Percentiles rank a stretch among this genome's conserved stretches.
These are phyloP conservation scores for Carcina quercana DNA, from an alignment of 2,888 invertebrate species.

Conservation along the genomic window DNA sequence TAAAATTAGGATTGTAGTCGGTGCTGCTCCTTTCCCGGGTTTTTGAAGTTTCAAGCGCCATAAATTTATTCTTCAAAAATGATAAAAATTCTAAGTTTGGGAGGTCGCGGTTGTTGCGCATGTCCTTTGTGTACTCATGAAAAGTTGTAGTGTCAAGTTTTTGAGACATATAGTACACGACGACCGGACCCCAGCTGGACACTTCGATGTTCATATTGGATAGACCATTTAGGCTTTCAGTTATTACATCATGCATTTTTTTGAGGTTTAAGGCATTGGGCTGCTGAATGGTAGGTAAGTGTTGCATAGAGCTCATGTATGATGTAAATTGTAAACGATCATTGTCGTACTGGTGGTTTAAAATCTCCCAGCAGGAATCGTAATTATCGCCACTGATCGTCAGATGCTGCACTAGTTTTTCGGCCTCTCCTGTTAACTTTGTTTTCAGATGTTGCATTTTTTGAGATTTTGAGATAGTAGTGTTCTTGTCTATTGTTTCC, in stretches of 20 bases:
- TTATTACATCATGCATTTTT: conserved; percentile 14
- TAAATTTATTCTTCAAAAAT: conserved; percentile 15
- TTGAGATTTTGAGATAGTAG: conserved; percentile 13
- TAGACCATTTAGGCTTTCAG: conserved; percentile 13
- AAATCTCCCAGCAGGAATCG: conserved; percentile 14
- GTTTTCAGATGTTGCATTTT: conserved; percentile 21
- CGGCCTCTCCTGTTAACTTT: conserved; percentile 19
- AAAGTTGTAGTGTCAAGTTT: conserved; percentile 15
- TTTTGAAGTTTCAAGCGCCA: conserved; percentile 14
- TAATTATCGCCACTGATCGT: conserved; percentile 19
- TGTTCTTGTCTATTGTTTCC: conserved; percentile 18
- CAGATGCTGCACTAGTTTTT: conserved; percentile 19
- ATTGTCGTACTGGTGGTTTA: conserved; percentile 16
- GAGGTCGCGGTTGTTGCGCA: conserved; percentile 7
- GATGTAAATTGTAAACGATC: conserved; percentile 3
- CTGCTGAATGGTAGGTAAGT: conserved; percentile 10
- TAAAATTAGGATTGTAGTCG: neutral
- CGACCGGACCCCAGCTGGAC: conserved; percentile 14
- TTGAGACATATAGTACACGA: conserved; percentile 15
- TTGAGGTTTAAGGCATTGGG: conserved; percentile 8
- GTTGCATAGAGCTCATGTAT: conserved; percentile 1
- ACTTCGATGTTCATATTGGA: conserved; percentile 12
- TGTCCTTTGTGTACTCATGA: conserved; percentile 15
- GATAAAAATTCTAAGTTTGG: conserved; percentile 12
- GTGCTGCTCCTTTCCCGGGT: neutral